phyloP scores from a whole-genome alignment of 2,797 vertebrate species.

The Dryobates pubescens region DNA sequence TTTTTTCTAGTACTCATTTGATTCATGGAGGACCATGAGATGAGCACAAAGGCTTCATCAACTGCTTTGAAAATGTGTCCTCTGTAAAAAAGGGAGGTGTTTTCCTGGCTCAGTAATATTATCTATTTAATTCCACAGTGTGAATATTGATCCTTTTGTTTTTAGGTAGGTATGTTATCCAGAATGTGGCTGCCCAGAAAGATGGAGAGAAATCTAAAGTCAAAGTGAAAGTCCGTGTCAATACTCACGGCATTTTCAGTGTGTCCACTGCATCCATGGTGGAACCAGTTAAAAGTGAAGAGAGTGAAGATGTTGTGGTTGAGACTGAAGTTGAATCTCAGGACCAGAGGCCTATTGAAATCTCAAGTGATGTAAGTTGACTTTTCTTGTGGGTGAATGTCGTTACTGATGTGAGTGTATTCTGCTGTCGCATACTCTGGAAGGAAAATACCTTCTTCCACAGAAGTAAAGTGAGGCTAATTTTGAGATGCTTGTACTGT shows the following conservation, averaged over 20 bases:
- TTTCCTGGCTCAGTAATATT: neutral
- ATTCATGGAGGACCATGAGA: neutral
- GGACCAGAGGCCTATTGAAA: slow-evolving; percentile 67
- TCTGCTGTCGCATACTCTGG: neutral
- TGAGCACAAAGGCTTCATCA: neutral
- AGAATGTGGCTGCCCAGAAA: slow-evolving; percentile 82
- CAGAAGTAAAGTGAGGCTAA: neutral
- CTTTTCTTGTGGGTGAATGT: neutral
- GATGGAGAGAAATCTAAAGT: slow-evolving; percentile 84
- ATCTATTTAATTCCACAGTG: neutral
- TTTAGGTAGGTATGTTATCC: slow-evolving; percentile 83
- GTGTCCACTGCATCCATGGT: slow-evolving; percentile 84
- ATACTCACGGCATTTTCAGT: slow-evolving; percentile 83
- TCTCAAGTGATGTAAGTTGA: slow-evolving; percentile 76
- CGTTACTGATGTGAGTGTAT: neutral
- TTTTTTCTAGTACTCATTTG: neutral
- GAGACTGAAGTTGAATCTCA: slow-evolving; percentile 73
- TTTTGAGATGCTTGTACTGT: neutral
- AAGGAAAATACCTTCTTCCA: neutral
- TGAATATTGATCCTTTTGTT: neutral
- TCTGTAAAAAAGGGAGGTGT: neutral
- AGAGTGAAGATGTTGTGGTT: slow-evolving; percentile 57
- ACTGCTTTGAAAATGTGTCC: neutral
- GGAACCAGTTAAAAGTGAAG: slow-evolving; percentile 79
- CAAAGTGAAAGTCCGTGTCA: slow-evolving; percentile 85